These are phyloP conservation scores for Hemistola chrysoprasaria DNA, from an alignment of 2,888 invertebrate species.

Conservation along the genomic window DNA sequence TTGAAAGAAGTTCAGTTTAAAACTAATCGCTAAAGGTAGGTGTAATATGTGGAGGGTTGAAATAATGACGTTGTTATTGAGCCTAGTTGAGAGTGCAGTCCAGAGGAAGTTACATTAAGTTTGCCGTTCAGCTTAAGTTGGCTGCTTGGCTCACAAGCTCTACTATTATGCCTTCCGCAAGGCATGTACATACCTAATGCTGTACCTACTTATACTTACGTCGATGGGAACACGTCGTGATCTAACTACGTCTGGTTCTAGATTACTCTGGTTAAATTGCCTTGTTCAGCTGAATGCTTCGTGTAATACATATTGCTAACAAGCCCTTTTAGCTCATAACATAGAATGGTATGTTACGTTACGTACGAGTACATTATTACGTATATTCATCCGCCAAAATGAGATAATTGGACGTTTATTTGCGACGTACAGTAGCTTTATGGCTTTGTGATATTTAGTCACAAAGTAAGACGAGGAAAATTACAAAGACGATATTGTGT, in stretches of 20 bases:
- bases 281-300: constrained; percentile 51
- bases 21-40: too few species aligned
- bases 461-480: background rate
- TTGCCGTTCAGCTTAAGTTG: constrained; percentile 56
- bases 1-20: too few species aligned
- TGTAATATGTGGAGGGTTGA: constrained; percentile 28
- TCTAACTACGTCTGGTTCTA: constrained; percentile 43
- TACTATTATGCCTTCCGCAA: constrained; percentile 38
- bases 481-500: too few species aligned
- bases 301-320: constrained; percentile 54
- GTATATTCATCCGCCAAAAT: constrained; percentile 15
- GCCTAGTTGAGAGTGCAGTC: constrained; percentile 35
- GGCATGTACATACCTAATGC: constrained; percentile 9
- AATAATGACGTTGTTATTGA: constrained; percentile 44
- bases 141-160: constrained; percentile 38
- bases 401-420: constrained; percentile 33
- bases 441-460: constrained; percentile 16
- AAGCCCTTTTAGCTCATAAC: constrained; percentile 38
- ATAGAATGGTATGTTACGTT: constrained; percentile 32
- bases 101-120: constrained; percentile 56
- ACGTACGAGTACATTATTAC: too few species aligned
- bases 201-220: constrained; percentile 10
- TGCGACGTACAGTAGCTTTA: constrained; percentile 16
- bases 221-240: constrained; percentile 29
- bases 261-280: constrained; percentile 53